These are phyloP conservation scores for Leptopilina clavipes DNA, from an alignment of 1,140 invertebrate species.

Conservation along the genomic window DNA sequence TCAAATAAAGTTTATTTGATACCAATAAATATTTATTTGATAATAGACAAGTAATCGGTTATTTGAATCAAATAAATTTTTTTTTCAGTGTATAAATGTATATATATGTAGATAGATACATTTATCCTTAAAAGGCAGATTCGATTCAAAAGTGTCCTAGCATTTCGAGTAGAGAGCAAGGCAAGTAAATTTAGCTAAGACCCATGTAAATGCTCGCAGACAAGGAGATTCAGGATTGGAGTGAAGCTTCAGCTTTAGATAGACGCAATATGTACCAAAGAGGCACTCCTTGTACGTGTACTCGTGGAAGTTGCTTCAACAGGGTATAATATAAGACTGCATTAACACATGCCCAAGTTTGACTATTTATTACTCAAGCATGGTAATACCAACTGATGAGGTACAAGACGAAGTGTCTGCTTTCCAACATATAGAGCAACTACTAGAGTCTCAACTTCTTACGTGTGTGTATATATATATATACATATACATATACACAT, in stretches of 20 bases:
- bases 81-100: no score
- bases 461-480: background rate
- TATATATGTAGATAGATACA: no score
- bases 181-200: slow-evolving; percentile 58
- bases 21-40: no score
- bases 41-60: no score
- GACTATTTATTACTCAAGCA: slow-evolving; percentile 66
- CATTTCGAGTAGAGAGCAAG: slow-evolving; percentile 26
- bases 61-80: no score
- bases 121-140: background rate
- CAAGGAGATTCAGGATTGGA: slow-evolving; percentile 48
- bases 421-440: slow-evolving; percentile 1
- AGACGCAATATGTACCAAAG: slow-evolving; percentile 59
- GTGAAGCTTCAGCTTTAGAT: slow-evolving; percentile 43
- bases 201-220: slow-evolving; percentile 54
- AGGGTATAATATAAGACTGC: slow-evolving; percentile 58
- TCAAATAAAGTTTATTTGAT: no score
- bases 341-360: slow-evolving; percentile 66
- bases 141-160: background rate
- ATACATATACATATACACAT: background rate
- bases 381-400: slow-evolving; percentile 64
- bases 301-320: slow-evolving; percentile 49
- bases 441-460: slow-evolving; percentile 36
- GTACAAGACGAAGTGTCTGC: slow-evolving; percentile 50
- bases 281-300: slow-evolving; percentile 43